phyloP scores from a whole-genome alignment of 1,140 invertebrate species.

The Drosophila pachea region DNA sequence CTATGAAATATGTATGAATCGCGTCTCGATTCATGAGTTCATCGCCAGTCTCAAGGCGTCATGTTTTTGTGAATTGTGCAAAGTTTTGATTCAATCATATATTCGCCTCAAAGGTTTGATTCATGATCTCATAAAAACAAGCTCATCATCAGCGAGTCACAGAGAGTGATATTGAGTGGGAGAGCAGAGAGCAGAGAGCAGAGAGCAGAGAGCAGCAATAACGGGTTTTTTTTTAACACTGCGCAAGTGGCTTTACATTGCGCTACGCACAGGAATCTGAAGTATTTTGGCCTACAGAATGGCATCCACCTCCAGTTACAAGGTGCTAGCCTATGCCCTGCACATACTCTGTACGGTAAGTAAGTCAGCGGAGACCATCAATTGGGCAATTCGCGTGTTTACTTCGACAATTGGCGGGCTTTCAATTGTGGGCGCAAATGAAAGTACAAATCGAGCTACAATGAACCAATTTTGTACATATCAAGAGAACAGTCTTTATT shows the following conservation, averaged over 20 bases:
- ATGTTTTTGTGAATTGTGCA: constrained; percentile 3
- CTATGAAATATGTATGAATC: constrained; percentile 12
- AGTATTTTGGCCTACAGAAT: constrained; percentile 31
- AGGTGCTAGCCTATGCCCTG: constrained; percentile 57
- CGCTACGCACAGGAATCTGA: constrained; percentile 20
- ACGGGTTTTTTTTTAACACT: constrained; percentile 37
- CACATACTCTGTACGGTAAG: constrained; percentile 67
- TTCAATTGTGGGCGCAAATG: constrained; percentile 4
- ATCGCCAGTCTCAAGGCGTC: constrained; percentile 18
- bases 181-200: not conserved
- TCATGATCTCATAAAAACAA: constrained; percentile 31
- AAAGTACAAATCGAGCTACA: constrained; percentile 8
- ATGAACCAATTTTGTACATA: constrained; percentile 1
- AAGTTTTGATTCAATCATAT: constrained; percentile 6
- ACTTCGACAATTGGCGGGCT: constrained; percentile 10
- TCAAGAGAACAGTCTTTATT: no score
- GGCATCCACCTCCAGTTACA: constrained; percentile 64
- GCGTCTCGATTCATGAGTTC: constrained; percentile 5
- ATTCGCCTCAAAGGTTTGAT: constrained; percentile 10
- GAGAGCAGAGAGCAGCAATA: constrained; percentile 12
- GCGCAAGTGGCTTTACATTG: constrained; percentile 17
- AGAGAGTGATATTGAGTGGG: constrained; percentile 11
- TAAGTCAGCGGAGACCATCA: constrained; percentile 18
- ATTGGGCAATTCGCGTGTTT: constrained; percentile 20
- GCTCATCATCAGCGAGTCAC: not conserved